A percentile compares a stretch with the other conserved stretches of the same genome.
phyloP scores from a whole-genome alignment of 2,888 invertebrate species.

The Bhutanitis thaidina region DNA sequence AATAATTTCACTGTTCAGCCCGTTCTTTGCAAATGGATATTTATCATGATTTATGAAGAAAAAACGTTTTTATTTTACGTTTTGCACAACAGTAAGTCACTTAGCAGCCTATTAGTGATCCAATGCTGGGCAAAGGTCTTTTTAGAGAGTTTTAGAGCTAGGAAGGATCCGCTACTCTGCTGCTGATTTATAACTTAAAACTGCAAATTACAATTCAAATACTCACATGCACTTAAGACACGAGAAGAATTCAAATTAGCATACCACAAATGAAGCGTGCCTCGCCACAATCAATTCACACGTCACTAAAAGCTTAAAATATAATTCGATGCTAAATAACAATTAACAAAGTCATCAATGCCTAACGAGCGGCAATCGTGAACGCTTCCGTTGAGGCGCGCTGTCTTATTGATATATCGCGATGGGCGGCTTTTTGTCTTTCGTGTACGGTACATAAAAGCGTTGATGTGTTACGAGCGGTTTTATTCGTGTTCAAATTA shows the following conservation, averaged over 20 bases:
- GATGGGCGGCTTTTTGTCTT: slow-evolving; percentile 49
- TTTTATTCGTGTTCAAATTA: neutral
- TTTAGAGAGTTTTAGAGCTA: too few species aligned
- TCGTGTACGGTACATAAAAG: slow-evolving; percentile 39
- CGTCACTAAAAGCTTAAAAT: slow-evolving; percentile 43
- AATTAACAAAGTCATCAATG: slow-evolving; percentile 68
- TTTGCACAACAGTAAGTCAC: too few species aligned
- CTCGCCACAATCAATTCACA: slow-evolving; percentile 39
- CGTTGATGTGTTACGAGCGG: slow-evolving; percentile 24
- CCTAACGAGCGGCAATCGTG: slow-evolving; percentile 45
- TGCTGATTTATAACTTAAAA: too few species aligned
- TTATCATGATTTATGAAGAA: too few species aligned
- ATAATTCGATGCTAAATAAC: slow-evolving; percentile 62
- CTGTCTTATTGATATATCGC: slow-evolving; percentile 54
- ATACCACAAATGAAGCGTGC: slow-evolving; percentile 27
- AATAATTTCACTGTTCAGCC: too few species aligned
- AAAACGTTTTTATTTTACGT: too few species aligned
- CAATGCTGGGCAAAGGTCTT: too few species aligned
- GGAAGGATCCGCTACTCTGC: too few species aligned
- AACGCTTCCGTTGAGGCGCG: slow-evolving; percentile 31
- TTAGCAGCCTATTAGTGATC: too few species aligned
- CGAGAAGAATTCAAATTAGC: slow-evolving; percentile 41
- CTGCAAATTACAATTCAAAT: slow-evolving; percentile 7
- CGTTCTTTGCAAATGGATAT: too few species aligned
- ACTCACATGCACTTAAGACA: slow-evolving; percentile 19